Base-by-base conservation (phyloP, 2,888 invertebrate species). In the Ypsolopha scabrella region DNA sequence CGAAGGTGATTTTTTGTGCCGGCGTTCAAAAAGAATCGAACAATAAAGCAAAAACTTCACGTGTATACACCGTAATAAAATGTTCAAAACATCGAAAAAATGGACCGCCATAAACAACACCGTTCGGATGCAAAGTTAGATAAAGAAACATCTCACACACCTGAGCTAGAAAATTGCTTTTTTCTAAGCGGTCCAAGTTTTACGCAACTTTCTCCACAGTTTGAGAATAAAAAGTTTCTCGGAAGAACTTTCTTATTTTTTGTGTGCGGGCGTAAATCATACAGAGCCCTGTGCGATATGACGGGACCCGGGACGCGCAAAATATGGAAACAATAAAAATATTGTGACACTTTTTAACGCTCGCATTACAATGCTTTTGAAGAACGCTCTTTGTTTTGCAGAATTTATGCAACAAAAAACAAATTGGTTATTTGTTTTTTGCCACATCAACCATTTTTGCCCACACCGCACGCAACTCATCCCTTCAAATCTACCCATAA, bases 141-240 rank as follows among this genome's bases (percentile, higher is more conserved):
- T 86, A 86, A 86, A 85, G 81, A 86, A 50, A 86, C 85, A 83
- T 85, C 85, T 79, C 75, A 85, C 85, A 85, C 86, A 86, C 86
- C 86, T 86, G 86, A 86, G 86, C 82, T 86, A 83, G 86, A 74
- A 86, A 86, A 86, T 86, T 86, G 83, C 86, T 83, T 86, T 86
- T 86, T 85, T 85, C 80, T 80, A 82, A 83, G 76, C 82, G 80
- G 77, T 80, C 78, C 75, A 76, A 79, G 72, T 82, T 82, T 85
- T 82, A 82, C 82, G 72, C 73, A 82, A 86, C 85, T 86, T 86
- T 86, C 85, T 78, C 72, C 64, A 52, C 53, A 51, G 53, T 53
- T 52, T 39, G 63, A 69, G 79, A 78, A 86, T 82, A 85, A 85
- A 83, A 80, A 86, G 81, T 86, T 85, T 76, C 72, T 65, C 65